Evolutionary conservation across 1,140 invertebrate species (phyloP).

Genomic region (Meloidogyne hapla): DNA sequence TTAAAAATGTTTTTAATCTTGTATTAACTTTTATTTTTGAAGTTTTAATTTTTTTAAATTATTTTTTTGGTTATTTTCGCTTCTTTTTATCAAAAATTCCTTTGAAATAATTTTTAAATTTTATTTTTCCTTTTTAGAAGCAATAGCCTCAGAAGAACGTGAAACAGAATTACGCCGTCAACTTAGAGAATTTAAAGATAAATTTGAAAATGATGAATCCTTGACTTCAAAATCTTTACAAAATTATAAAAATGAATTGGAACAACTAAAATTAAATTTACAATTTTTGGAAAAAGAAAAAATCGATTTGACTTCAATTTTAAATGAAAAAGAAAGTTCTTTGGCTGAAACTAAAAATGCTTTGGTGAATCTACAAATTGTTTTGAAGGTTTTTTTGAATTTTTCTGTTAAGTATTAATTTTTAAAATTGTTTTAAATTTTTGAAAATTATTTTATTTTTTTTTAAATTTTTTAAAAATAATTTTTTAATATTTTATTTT

Average conservation of each 20-base stretch:
- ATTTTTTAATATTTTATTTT: not conserved
- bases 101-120: not conserved
- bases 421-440: not conserved
- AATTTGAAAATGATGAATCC: slow-evolving; percentile 11
- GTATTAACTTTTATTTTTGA: not conserved
- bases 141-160: slow-evolving; percentile 38
- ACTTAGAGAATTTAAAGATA: slow-evolving; percentile 31
- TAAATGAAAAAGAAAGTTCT: slow-evolving; percentile 6
- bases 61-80: not conserved
- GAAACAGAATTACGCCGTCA: slow-evolving; percentile 37
- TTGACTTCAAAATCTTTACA: not conserved
- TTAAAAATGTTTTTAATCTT: not conserved
- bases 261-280: not conserved
- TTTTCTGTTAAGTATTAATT: not conserved
- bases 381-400: slow-evolving; percentile 21
- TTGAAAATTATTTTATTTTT: not conserved
- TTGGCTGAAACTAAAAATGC: slow-evolving; percentile 36
- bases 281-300: not conserved
- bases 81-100: too few relatives aligned
- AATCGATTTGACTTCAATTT: not conserved
- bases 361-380: slow-evolving; percentile 38
- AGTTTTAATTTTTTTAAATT: not conserved
- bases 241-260: slow-evolving; percentile 24
- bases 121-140: slow-evolving; percentile 23
- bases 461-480: not conserved